These are phyloP conservation scores for Camponotus floridanus DNA, from an alignment of 1,140 invertebrate genomes.

Conservation along the genomic window DNA sequence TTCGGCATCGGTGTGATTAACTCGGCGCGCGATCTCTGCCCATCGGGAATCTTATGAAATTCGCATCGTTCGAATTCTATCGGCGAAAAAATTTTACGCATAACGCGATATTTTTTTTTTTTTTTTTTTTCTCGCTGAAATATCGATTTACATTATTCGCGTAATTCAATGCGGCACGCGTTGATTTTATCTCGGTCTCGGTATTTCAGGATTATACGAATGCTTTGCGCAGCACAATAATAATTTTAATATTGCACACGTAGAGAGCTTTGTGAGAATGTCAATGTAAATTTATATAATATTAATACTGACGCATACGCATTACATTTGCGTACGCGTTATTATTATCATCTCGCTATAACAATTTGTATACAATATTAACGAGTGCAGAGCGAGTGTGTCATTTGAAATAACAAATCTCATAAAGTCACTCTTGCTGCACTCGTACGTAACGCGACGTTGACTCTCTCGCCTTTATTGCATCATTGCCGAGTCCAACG, in stretches of 20 bases:
- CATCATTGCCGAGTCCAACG: not conserved
- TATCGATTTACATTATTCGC: not conserved
- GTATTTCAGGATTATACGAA: slow-evolving; percentile 32
- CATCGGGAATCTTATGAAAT: not conserved
- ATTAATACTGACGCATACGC: not conserved
- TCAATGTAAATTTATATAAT: slow-evolving; percentile 36
- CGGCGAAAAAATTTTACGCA: not conserved
- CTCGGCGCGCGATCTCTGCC: too few relatives aligned
- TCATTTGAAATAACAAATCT: slow-evolving; percentile 32
- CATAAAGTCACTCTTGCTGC: not conserved
- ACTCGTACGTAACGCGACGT: not conserved
- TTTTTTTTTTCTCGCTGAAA: not conserved
- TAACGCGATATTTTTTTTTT: not conserved
- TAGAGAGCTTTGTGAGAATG: not conserved
- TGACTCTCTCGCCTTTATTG: slow-evolving; percentile 22
- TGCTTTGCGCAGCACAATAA: not conserved
- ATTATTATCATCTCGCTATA: not conserved
- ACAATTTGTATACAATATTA: slow-evolving; percentile 32
- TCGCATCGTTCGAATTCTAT: not conserved
- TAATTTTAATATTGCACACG: slow-evolving; percentile 36
- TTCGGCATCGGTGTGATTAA: not conserved
- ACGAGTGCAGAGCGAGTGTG: not conserved
- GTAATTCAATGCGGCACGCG: not conserved
- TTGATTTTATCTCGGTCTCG: slow-evolving; percentile 5
- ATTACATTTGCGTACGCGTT: not conserved